Percentiles rank a stretch among this genome's conserved stretches.
These are phyloP conservation scores for Paraescarpia echinospica DNA, from an alignment of 1,140 invertebrate genomes.

Conservation along the genomic window DNA sequence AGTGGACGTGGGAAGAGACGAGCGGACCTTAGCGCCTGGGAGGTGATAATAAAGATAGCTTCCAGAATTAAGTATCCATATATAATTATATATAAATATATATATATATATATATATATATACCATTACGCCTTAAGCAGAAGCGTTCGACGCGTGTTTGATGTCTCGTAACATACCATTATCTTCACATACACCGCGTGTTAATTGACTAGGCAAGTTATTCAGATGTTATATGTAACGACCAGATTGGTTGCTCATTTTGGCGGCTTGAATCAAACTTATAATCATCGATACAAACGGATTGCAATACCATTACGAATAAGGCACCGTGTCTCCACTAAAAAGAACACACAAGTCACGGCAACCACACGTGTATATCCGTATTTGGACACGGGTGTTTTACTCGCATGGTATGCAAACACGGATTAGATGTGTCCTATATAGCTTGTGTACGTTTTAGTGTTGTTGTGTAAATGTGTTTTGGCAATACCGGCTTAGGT, in stretches of 20 bases:
- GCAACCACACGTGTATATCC: neutral
- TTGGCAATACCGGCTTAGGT: neutral
- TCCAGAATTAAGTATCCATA: no score
- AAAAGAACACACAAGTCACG: neutral
- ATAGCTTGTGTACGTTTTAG: neutral
- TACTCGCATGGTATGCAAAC: neutral
- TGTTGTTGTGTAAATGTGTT: neutral
- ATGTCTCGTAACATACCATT: neutral
- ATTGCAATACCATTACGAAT: no score
- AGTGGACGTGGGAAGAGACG: no score
- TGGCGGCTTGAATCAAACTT: neutral
- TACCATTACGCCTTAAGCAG: no score
- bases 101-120: no score
- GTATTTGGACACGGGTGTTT: neutral
- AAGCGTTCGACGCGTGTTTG: neutral
- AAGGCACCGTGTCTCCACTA: neutral
- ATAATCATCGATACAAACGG: neutral
- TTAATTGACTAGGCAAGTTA: neutral
- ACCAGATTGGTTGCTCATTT: neutral
- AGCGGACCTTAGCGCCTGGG: no score
- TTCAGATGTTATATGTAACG: neutral
- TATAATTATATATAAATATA: no score
- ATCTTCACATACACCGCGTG: neutral
- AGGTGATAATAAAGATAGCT: no score
- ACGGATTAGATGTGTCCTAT: neutral